phyloP scores from a whole-genome alignment of 2,113 vertebrate genomes.

The Dicaeum eximium region DNA sequence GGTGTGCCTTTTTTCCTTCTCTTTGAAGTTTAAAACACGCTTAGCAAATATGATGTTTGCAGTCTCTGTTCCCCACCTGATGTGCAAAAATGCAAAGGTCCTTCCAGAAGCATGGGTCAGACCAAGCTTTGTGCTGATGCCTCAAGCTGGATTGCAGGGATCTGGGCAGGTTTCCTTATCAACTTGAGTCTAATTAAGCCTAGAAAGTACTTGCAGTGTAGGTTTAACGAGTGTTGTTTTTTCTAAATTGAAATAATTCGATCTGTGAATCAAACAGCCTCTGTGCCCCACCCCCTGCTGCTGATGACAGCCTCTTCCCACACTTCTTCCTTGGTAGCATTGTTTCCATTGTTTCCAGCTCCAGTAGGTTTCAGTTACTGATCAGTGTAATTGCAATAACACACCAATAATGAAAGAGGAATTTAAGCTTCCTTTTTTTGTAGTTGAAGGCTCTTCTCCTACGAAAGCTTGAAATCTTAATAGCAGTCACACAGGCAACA shows the following conservation, averaged over 20 bases:
- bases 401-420: constrained; percentile 44
- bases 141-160: not conserved
- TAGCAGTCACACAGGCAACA: not conserved
- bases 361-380: constrained; percentile 40
- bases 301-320: constrained; percentile 48
- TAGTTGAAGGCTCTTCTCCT: not conserved
- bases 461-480: not conserved
- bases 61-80: not conserved
- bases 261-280: constrained; percentile 34
- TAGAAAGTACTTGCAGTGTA: not conserved
- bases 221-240: not conserved
- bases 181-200: not conserved
- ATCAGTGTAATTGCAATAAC: constrained; percentile 42
- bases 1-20: not conserved
- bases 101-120: not conserved
- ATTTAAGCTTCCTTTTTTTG: constrained; percentile 48
- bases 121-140: not conserved
- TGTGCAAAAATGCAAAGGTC: not conserved
- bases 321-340: not conserved
- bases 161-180: not conserved
- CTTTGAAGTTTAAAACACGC: not conserved
- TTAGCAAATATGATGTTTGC: not conserved
- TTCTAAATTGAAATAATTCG: not conserved
- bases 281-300: constrained; percentile 33
- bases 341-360: constrained; percentile 42